Conservation (phyloP, 2,888 invertebrate genomes). For the Gymnosoma rotundatum region DNA sequence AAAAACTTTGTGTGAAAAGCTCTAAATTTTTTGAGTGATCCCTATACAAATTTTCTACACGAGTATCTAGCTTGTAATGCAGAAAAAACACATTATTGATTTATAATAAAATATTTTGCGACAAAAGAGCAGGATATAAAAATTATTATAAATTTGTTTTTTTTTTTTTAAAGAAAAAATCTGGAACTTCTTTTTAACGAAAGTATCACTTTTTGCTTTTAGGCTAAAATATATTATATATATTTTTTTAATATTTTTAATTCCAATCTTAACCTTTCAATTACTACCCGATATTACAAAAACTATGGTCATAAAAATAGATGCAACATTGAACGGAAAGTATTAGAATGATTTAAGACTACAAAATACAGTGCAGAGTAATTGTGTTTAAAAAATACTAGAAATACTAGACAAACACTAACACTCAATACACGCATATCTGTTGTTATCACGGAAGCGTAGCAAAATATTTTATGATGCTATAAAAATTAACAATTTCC, state of each 20-base stretch:
- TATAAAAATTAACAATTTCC: conserved; percentile 70
- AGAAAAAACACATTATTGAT: no score
- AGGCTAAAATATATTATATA: neutral
- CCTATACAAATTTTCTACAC: no score
- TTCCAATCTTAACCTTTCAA: conserved; percentile 32
- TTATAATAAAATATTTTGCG: no score
- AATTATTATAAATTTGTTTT: no score
- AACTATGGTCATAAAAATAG: conserved; percentile 49
- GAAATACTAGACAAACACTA: conserved; percentile 3
- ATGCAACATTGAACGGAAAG: conserved; percentile 57
- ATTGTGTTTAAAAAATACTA: no score
- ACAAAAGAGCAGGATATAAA: no score
- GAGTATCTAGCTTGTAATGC: no score
- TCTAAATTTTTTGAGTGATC: no score
- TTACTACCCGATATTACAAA: conserved; percentile 30
- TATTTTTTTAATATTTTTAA: neutral
- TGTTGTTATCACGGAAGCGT: conserved; percentile 59
- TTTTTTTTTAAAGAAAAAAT: no score
- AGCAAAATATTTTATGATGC: conserved; percentile 68
- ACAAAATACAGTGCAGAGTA: conserved; percentile 2
- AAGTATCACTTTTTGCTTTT: neutral
- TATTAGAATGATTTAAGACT: conserved; percentile 66
- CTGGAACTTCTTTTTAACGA: no score
- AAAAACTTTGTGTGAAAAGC: no score
- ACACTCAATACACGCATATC: neutral